These are phyloP conservation scores for Nycticryphes semicollaris DNA, from an alignment of 2,113 vertebrate species.

Conservation along the genomic window DNA sequence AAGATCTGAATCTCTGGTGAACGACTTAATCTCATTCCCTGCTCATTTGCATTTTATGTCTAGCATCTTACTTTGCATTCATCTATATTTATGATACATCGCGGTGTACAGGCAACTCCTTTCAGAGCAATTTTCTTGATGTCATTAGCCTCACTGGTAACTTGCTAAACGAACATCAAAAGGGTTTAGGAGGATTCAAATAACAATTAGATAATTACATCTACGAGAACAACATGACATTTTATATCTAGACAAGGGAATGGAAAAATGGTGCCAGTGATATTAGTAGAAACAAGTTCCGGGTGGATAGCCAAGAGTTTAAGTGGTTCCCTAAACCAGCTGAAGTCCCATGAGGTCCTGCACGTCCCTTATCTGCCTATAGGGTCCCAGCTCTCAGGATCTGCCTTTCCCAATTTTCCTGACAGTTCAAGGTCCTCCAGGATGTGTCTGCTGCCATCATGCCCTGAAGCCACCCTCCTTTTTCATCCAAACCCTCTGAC, in stretches of 20 bases:
- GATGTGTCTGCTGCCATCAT: background rate
- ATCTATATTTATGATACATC: conserved; percentile 77
- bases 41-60: conserved; percentile 75
- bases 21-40: conserved; percentile 68
- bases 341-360: fast-evolving
- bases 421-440: background rate
- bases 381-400: background rate
- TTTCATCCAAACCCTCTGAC: background rate
- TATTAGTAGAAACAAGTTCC: background rate
- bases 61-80: conserved; percentile 71
- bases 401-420: background rate
- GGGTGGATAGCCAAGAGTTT: background rate
- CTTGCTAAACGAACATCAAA: conserved; percentile 64
- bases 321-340: background rate
- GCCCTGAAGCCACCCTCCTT: background rate
- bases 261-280: background rate
- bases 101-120: conserved; percentile 55
- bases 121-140: conserved; percentile 73
- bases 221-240: conserved; percentile 48
- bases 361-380: background rate
- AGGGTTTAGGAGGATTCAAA: conserved; percentile 64
- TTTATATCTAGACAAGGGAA: background rate
- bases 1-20: conserved; percentile 66
- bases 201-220: conserved; percentile 55
- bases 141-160: conserved; percentile 59